Evolutionary conservation across 1,140 invertebrate species (phyloP), one percentile per base, ranked within the genome.

Genomic region (Goniozus legneri): DNA sequence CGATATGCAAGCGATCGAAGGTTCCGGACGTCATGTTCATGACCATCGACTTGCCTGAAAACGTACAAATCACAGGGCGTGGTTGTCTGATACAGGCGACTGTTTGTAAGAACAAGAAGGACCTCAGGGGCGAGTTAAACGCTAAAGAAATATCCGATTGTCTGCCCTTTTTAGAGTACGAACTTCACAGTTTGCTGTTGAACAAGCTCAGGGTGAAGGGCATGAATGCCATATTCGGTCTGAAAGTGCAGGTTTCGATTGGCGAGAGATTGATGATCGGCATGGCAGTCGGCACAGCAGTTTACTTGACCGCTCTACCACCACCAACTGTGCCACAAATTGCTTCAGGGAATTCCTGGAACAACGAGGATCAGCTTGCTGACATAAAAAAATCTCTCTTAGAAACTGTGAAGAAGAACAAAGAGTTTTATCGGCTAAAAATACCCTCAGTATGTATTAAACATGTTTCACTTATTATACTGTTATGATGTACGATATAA

Each of bases 161-260:
- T 44, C 74, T 98, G 32, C 95, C 95, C 1, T 97, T 98, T 74
- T 69, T 98, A 33, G 94, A 98, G 71, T 97, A 97, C 72, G 95
- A 98, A 69, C 75, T 98, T 19, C 92, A 98, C 69, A 85, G 91
- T 51, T 82, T 96, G 58, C 75, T 97, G 8, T 80, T 96, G 2
- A 94, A 93, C 61, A 97, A 96, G 71, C 73, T 97, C 0, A 86
- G 90, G 69, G 87, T 95, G 48, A 92, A 91, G 65, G 94, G 91
- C 12, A 93, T 95, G 90, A 96, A 95, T 76, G 85, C 88, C n/a
- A 79, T 95, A 14, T 94, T 95, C 72, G 88, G 89, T 2, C 68
- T 95, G 1, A 85, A 84, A 65, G 81, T 86, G 2, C 89, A 94
- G 65, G 83, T 97, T 18, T 85, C 89, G 1, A 83, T 97, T 37